Percentiles rank a stretch among this genome's conserved stretches.
Conservation (phyloP, 2,113 vertebrate genomes). For the Noturus placidus region DNA sequence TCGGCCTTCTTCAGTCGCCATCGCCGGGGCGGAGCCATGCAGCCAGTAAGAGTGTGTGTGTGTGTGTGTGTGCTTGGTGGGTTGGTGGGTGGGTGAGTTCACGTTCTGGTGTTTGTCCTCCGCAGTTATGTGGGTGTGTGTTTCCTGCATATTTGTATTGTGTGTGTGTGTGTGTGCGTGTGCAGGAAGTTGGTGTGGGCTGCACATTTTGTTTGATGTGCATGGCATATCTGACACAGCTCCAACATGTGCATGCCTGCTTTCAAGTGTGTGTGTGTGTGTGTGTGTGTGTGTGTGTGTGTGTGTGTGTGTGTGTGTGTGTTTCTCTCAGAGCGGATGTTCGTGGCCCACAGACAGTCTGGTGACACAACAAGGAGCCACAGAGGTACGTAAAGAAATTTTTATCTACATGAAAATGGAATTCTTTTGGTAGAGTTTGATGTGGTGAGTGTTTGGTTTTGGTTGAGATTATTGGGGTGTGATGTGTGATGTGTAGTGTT, state of each 20-base stretch:
- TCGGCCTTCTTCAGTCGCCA: slow-evolving; percentile 90
- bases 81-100: slow-evolving; percentile 18
- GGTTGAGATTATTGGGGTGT: not conserved
- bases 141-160: slow-evolving; percentile 36
- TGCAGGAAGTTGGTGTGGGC: slow-evolving; percentile 23
- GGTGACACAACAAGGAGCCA: slow-evolving; percentile 70
- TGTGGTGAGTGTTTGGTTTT: not conserved
- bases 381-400: slow-evolving; percentile 72
- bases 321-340: slow-evolving; percentile 75
- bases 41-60: slow-evolving; percentile 77
- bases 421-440: not conserved
- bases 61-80: slow-evolving; percentile 35
- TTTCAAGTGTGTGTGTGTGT: slow-evolving; percentile 35
- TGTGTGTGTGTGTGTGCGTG: slow-evolving; percentile 35
- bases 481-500: not conserved
- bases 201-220: slow-evolving; percentile 42
- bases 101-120: slow-evolving; percentile 32
- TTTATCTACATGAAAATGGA: not conserved
- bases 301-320: not conserved
- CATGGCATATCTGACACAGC: slow-evolving; percentile 34
- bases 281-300: slow-evolving; percentile 8
- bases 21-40: slow-evolving; percentile 82
- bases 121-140: slow-evolving; percentile 29
- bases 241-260: slow-evolving; percentile 27
- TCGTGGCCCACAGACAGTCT: slow-evolving; percentile 81